Conservation (phyloP, 2,888 invertebrate species). For the Drosophila differens region DNA sequence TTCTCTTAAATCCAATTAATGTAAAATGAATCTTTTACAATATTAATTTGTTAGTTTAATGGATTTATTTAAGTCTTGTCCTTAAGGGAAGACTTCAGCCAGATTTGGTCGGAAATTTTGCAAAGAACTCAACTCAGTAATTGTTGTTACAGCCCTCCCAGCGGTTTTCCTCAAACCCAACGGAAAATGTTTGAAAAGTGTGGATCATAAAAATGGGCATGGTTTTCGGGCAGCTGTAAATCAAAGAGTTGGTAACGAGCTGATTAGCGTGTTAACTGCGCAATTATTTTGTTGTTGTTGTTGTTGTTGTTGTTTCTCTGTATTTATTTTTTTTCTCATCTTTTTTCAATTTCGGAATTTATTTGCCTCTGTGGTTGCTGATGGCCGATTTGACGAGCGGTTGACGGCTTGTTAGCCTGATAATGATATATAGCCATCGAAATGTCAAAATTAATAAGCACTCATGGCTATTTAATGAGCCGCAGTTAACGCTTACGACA, state of each 20-base stretch:
- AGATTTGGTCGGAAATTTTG: neutral
- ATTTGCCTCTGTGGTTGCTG: constrained; percentile 19
- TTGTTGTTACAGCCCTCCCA: constrained; percentile 21
- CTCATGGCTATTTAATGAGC: constrained; percentile 66
- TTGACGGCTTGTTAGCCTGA: constrained; percentile 59
- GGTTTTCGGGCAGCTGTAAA: constrained; percentile 17
- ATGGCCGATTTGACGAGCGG: constrained; percentile 46
- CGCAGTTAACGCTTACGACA: constrained; percentile 51
- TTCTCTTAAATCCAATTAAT: neutral
- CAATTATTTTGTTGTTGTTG: constrained; percentile 34
- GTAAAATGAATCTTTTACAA: no score
- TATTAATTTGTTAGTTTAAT: neutral
- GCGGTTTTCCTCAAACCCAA: neutral
- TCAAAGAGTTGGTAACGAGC: constrained; percentile 65
- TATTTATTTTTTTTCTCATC: neutral
- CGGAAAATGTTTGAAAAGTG: constrained; percentile 19
- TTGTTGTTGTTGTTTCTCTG: neutral
- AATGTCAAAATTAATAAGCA: constrained; percentile 76
- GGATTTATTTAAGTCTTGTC: neutral
- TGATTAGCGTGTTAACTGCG: constrained; percentile 66
- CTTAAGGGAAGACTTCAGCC: neutral
- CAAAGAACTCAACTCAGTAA: neutral
- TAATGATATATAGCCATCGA: constrained; percentile 69
- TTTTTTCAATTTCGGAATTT: constrained; percentile 27
- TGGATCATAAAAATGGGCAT: constrained; percentile 26